Percentiles rank a stretch among this genome's conserved stretches.
Evolutionary conservation across 2,888 invertebrate species (phyloP).

Genomic region (Sylvicola cinctus): DNA sequence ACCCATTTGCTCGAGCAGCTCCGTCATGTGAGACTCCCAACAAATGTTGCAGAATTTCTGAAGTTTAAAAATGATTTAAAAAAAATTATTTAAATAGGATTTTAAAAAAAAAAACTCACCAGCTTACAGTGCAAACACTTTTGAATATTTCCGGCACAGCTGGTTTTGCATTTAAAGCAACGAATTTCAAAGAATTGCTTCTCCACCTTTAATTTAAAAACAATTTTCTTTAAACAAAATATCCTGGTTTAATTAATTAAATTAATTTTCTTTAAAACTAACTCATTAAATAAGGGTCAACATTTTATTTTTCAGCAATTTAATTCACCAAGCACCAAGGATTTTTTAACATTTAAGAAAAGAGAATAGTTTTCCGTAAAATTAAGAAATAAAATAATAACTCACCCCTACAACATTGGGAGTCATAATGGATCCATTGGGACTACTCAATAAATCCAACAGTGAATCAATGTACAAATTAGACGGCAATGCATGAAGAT

Average conservation of each 20-base stretch:
- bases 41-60: constrained; percentile 39
- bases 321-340: too few species aligned
- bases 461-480: constrained; percentile 45
- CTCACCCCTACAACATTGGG: too few species aligned
- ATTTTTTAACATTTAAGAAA: too few species aligned
- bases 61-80: constrained; percentile 7
- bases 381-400: too few species aligned
- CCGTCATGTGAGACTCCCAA: constrained; percentile 36
- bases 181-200: constrained; percentile 7
- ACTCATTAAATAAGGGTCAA: too few species aligned
- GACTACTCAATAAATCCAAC: constrained; percentile 28
- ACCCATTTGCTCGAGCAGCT: constrained; percentile 33
- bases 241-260: too few species aligned
- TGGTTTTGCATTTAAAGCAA: constrained; percentile 23
- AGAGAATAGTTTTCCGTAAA: too few species aligned
- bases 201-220: too few species aligned
- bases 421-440: not conserved
- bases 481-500: constrained; percentile 36
- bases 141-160: constrained; percentile 15
- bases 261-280: too few species aligned
- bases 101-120: constrained; percentile 20
- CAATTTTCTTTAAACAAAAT: too few species aligned
- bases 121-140: constrained; percentile 38
- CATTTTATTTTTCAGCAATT: too few species aligned
- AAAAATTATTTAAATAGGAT: too few species aligned